Base-by-base conservation (phyloP, 2,113 vertebrate species). In the Seriola quinqueradiata region DNA sequence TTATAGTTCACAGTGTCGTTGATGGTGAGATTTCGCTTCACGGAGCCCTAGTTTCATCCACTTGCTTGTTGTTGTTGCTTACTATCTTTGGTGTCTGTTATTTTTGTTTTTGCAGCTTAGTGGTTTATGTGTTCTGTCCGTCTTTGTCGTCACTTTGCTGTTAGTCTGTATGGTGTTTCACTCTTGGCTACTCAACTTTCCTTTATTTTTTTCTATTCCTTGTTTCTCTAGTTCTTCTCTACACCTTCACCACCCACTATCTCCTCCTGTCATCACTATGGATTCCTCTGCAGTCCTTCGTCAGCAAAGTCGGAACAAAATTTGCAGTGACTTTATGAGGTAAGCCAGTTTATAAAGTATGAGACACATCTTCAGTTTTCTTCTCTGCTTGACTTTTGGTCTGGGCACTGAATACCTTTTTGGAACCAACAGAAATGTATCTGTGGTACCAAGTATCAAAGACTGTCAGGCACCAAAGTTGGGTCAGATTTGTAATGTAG, bases 221-320 rank as follows among this genome's bases (percentile, higher is more conserved):
- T 70, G 17, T 19, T 63, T 40, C 25, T 70, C 9, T 4, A 86
- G 83, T 76, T 85, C 28, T 73, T 75, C 42, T 48, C 64, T 59
- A 57, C 64, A 38, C n/a, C 19, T 72, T 65, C 46, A 34, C 21
- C 48, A 8, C 19, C n/a, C 8, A 1, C n/a, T 17, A 34, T 21
- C 34, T 61, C 67, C 34, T 59, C 28, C 14, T 50, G 59, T 28
- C 40, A 2, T 78, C 71, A 90, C 19, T 3, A 94, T 95, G 94
- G 87, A 92, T 63, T 76, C 88, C 4, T 88, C 82, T 67, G 16
- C 89, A 52, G 77, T 93, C 52, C 93, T 94, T 55, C 75, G 84
- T n/a, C 87, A 76, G 25, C 91, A 94, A 78, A 94, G 75, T 80
- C 87, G 83, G 11, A 93, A 93, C 73, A 92, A 91, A 85, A 90